Evolutionary conservation across 2,888 invertebrate species (phyloP).

Genomic region (Seladonia tumulorum): DNA sequence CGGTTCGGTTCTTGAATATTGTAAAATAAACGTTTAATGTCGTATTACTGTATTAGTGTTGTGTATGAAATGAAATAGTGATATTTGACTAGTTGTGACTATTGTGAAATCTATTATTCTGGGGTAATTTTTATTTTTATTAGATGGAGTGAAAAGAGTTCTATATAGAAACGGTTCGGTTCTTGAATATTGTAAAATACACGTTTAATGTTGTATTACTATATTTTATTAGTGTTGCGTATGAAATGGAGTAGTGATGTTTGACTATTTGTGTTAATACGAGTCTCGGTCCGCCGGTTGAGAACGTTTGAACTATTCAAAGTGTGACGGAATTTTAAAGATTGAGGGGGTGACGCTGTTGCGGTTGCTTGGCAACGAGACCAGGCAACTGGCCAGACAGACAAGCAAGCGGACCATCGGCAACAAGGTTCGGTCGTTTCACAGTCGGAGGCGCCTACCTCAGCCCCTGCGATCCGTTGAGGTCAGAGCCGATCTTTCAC

Average conservation of each 20-base stretch:
- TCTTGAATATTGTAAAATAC: neutral
- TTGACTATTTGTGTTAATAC: neutral
- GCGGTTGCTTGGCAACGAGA: slow-evolving; percentile 80
- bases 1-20: neutral
- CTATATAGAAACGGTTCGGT: neutral
- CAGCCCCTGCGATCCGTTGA: slow-evolving; percentile 75
- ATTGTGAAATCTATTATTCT: neutral
- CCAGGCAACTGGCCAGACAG: slow-evolving; percentile 73
- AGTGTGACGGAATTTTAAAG: slow-evolving; percentile 56
- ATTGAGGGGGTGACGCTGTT: slow-evolving; percentile 67
- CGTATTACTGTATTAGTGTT: too few species aligned
- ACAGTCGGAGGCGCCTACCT: slow-evolving; percentile 70
- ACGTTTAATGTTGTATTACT: too few species aligned
- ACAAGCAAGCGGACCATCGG: slow-evolving; percentile 57
- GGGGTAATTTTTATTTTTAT: neutral
- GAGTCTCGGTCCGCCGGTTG: too few species aligned
- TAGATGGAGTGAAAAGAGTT: neutral
- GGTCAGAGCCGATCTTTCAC: slow-evolving; percentile 80
- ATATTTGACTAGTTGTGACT: neutral
- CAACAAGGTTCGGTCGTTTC: slow-evolving; percentile 46
- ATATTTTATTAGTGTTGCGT: too few species aligned
- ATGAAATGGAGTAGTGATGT: neutral
- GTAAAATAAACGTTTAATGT: too few species aligned
- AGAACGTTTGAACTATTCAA: slow-evolving; percentile 6
- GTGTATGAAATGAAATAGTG: neutral